Evolutionary conservation across 1,140 invertebrate species (phyloP).

Genomic region (Papilio glaucus): DNA sequence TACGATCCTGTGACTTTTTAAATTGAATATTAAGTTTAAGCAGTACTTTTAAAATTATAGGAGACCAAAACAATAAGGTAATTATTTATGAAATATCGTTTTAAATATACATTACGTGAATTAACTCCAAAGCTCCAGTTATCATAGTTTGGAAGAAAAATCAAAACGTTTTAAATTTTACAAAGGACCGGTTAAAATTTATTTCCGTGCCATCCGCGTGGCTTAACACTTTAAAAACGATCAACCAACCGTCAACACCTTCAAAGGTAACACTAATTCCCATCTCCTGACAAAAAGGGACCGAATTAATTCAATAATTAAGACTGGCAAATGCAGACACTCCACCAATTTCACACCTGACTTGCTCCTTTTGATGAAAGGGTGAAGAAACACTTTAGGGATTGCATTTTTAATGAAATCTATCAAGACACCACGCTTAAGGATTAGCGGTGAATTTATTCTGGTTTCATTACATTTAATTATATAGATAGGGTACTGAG

Average conservation of each 20-base stretch:
- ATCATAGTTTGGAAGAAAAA: not conserved
- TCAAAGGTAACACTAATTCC: constrained; percentile 64
- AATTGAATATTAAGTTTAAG: no score
- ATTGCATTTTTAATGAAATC: constrained; percentile 72
- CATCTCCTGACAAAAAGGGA: constrained; percentile 48
- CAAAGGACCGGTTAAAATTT: constrained; percentile 29
- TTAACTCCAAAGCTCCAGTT: no score
- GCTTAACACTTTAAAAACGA: constrained; percentile 38
- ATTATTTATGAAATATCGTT: no score
- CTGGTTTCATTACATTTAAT: constrained; percentile 30
- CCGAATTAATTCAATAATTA: constrained; percentile 71
- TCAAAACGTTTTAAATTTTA: constrained; percentile 14
- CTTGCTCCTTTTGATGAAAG: constrained; percentile 60
- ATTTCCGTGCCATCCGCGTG: constrained; percentile 32
- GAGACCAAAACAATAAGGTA: no score
- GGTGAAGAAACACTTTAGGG: constrained; percentile 56
- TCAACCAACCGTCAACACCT: constrained; percentile 36
- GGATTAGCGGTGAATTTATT: constrained; percentile 26
- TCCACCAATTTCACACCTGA: constrained; percentile 75
- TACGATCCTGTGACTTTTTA: no score
- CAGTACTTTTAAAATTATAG: no score
- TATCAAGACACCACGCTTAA: constrained; percentile 41
- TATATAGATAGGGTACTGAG: not conserved
- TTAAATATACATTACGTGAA: no score
- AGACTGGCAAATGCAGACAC: constrained; percentile 66